Evolutionary conservation across 1,140 invertebrate species (phyloP), one percentile per base, ranked within the genome.

Genomic region (Drosophila quadrilineata): DNA sequence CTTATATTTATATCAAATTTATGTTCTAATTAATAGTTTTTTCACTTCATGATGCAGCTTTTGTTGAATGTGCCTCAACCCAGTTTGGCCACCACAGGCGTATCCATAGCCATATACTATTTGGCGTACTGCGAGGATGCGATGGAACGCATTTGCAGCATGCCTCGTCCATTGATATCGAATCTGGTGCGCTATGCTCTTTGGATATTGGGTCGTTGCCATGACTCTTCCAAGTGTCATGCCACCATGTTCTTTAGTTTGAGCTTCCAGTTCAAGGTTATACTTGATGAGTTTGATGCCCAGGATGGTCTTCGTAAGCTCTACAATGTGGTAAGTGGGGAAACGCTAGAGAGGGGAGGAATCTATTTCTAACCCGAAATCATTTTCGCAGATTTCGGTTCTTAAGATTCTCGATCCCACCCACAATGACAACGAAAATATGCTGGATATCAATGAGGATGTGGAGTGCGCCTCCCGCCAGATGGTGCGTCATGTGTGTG

Each of bases 171-270:
- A 63, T 92, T 96, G 1, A 92, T 98, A 5, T 92, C 92, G 2
- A 94, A 96, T 82, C 89, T 98, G 17, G 95, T 98, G 9, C 94
- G 93, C 92, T 95, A 98, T 89, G 94, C 95, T 0, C 90, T 99
- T 0, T 99, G 98, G 97, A 90, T 99, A 17, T 89, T 99, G 21
- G 98, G 98, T 86, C 97, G 97, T 79, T 98, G 97, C 14, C 98
- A 99, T 87, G 96, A 98, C 90, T 98, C 97, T 0, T 97, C 97
- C 26, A 92, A 97, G 62, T 98, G 97, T 86, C 97, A 99, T 90
- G 97, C 98, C 0, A 97, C 97, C 6, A 98, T 99, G 97, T 99
- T 99, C 89, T 99, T 99, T 89, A 95, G 96, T 0, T 92, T 98
- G 49, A 95, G 96, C 3, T 98, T 99, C 90, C 95, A 97, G 50